Percentiles rank a stretch among this genome's conserved stretches.
These are phyloP conservation scores for Cheilosia scutellata DNA, from an alignment of 2,888 invertebrate genomes.

Conservation along the genomic window DNA sequence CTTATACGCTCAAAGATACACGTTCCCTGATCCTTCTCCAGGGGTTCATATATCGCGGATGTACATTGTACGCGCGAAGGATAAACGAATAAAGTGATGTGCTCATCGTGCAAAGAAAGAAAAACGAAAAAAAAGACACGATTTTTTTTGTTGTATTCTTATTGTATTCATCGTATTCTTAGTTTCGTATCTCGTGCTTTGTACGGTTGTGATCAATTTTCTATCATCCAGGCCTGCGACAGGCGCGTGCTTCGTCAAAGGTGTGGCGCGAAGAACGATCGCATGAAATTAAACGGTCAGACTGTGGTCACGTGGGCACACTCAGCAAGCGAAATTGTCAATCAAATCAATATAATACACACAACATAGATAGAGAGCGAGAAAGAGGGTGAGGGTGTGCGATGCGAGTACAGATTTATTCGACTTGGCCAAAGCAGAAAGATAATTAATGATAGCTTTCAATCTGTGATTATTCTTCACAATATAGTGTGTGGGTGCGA, in stretches of 20 bases:
- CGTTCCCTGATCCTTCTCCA: conserved; percentile 63
- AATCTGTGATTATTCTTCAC: conserved; percentile 73
- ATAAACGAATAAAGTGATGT: conserved; percentile 66
- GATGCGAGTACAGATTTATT: conserved; percentile 11
- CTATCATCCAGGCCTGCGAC: conserved; percentile 70
- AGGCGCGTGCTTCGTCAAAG: conserved; percentile 74
- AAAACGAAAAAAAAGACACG: conserved; percentile 12
- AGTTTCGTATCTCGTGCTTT: conserved; percentile 60
- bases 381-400: background rate
- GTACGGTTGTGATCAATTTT: conserved; percentile 66
- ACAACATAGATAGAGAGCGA: conserved; percentile 7
- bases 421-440: conserved; percentile 59
- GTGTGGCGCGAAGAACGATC: conserved; percentile 74
- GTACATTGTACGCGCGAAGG: conserved; percentile 67
- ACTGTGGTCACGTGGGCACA: conserved; percentile 76
- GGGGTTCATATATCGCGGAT: conserved; percentile 60
- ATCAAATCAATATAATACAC: conserved; percentile 69
- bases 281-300: conserved; percentile 74
- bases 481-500: conserved; percentile 67
- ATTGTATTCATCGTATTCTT: conserved; percentile 45
- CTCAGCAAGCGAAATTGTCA: conserved; percentile 74
- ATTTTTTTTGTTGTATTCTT: conserved; percentile 24
- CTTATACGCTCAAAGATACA: conserved; percentile 49
- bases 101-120: conserved; percentile 63
- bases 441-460: conserved; percentile 75